Evolutionary conservation across 2,797 vertebrate genomes (phyloP).

Genomic region (Betta splendens): DNA sequence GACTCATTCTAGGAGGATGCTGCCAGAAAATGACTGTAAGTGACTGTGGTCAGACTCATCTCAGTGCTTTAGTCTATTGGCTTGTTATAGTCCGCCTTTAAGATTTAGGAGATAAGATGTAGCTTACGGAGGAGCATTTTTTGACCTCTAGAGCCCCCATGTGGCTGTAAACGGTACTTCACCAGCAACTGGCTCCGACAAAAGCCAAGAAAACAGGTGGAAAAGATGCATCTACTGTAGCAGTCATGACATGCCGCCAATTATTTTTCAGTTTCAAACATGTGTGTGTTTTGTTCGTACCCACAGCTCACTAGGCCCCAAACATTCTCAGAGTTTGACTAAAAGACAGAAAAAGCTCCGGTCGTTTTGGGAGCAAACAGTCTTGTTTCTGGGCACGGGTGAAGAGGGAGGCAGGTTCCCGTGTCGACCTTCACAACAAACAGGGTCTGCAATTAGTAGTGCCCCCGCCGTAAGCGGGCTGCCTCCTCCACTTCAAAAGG

Average conservation of each 20-base stretch:
- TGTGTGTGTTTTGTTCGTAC: conserved; percentile 30
- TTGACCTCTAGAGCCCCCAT: conserved; percentile 85
- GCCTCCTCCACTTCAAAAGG: conserved; percentile 67
- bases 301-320: conserved; percentile 49
- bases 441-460: conserved; percentile 75
- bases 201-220: conserved; percentile 30
- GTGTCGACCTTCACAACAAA: conserved; percentile 76
- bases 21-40: conserved; percentile 8
- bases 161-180: conserved; percentile 68
- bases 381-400: conserved; percentile 49
- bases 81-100: conserved; percentile 23
- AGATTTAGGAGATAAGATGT: conserved; percentile 15
- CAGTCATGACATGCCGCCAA: conserved; percentile 47
- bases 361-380: conserved; percentile 37
- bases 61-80: conserved; percentile 23
- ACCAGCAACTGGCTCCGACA: conserved; percentile 13
- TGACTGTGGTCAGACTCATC: conserved; percentile 17
- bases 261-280: conserved; percentile 48
- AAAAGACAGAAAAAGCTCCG: conserved; percentile 52
- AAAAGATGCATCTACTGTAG: conserved; percentile 33
- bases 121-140: conserved; percentile 51
- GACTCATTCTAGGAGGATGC: conserved; percentile 7
- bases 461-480: conserved; percentile 67
- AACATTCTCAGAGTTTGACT: conserved; percentile 70
- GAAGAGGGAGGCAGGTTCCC: conserved; percentile 40